Evolutionary conservation across 1,140 invertebrate genomes (phyloP).

Genomic region (Cryptotermes secundus): DNA sequence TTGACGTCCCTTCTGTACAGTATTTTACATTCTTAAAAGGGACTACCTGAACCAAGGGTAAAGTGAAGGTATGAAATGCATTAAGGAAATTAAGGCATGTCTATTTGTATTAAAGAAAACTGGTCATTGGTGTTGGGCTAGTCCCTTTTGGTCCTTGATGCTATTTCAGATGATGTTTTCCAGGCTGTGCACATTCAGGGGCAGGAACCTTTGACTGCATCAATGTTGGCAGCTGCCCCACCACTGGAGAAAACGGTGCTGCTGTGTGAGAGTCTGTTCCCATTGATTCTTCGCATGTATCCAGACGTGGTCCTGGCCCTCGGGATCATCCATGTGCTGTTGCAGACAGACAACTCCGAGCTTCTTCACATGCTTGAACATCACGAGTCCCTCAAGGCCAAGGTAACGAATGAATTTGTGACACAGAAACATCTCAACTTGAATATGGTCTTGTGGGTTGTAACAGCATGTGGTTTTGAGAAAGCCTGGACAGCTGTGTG

Average conservation of each 20-base stretch:
- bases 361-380: constrained; percentile 98
- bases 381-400: constrained; percentile 91
- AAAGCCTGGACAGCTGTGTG: too few relatives aligned
- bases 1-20: too few relatives aligned
- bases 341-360: constrained; percentile 99
- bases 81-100: too few relatives aligned
- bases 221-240: constrained; percentile 92
- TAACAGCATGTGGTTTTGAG: too few relatives aligned
- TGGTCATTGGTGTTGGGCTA: too few relatives aligned
- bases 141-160: too few relatives aligned
- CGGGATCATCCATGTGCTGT: constrained; percentile 99
- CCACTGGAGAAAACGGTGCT: constrained; percentile 98
- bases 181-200: constrained; percentile 72
- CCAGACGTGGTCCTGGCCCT: constrained; percentile 89
- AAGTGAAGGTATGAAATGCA: too few relatives aligned
- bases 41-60: too few relatives aligned
- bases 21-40: too few relatives aligned
- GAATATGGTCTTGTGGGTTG: too few relatives aligned
- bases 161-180: neutral
- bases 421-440: too few relatives aligned
- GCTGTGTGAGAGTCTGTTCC: constrained; percentile 96
- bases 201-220: constrained; percentile 92
- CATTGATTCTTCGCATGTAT: constrained; percentile 90
- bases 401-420: constrained; percentile 53
- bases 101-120: too few relatives aligned